Base-by-base conservation (phyloP, 2,797 vertebrate genomes). In the Morelia viridis region DNA sequence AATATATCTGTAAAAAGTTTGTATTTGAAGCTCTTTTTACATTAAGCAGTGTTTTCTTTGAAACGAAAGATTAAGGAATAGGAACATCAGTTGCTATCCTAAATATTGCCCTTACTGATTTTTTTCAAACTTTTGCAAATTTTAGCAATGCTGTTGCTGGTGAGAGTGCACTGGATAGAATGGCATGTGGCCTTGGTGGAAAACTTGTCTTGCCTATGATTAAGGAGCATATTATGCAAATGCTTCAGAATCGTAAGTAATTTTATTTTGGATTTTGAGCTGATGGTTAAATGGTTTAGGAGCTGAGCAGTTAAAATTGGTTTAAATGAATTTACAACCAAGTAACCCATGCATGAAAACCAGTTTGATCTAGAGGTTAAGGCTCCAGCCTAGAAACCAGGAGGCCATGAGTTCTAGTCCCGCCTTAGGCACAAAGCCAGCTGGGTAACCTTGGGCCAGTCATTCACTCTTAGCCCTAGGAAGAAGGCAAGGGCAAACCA, bases 171-270 rank as follows among this genome's bases (percentile, higher is more conserved):
- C 97, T 99, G 84, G 99, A 99, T 98, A 97, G 99, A 93, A 99
- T 99, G 87, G 99, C 99, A 4, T 99, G 99, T 95, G 99, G 99
- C 83, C 98, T 99, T 91, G 99, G 99, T 93, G 99, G 99, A 56
- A 99, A 99, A 95, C 99, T 99, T 7, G 98, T 99, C 92, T 96
- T 99, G 26, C 99, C 99, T 1, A 99, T 99, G 98, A 99, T 99
- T 96, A 99, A 99, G 96, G 99, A 99, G 94, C 99, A 99, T 95
- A 99, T 99, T 94, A 99, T 99, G 99, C 98, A 99, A 95, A 99
- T 99, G 99, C 98, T 99, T 92, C 99, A 99, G 96, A 99, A 99
- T 96, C 97, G 99, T 99, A 96, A 99, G 99, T 98, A 91, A 83
- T 64, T 85, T 86, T 76, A 0, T 85, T 89, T 92, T 87, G 64